phyloP scores from a whole-genome alignment of 2,113 vertebrate species.

The Tragelaphus scriptus region DNA sequence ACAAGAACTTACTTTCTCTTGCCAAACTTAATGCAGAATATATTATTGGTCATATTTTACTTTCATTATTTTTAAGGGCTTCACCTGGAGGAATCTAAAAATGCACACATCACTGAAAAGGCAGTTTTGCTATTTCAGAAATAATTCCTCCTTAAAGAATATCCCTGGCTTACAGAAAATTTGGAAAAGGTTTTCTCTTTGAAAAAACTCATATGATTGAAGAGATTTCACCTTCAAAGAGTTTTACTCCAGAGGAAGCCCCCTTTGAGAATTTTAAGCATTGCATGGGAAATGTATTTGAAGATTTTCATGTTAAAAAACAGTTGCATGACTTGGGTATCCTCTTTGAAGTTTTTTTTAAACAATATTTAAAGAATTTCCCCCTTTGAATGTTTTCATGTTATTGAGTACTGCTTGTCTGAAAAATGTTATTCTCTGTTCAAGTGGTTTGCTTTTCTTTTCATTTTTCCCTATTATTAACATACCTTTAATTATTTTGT shows the following conservation, averaged over 20 bases:
- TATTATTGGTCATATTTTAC: neutral
- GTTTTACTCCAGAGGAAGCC: constrained; percentile 69
- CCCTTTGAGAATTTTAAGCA: constrained; percentile 77
- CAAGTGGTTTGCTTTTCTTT: constrained; percentile 40
- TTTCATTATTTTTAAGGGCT: constrained; percentile 22
- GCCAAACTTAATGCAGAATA: neutral
- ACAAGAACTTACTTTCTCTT: neutral
- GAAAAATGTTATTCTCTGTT: constrained; percentile 56
- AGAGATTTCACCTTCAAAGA: constrained; percentile 78
- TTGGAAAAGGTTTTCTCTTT: constrained; percentile 70
- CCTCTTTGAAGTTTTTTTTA: constrained; percentile 75
- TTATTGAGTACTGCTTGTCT: neutral
- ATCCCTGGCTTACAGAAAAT: constrained; percentile 50
- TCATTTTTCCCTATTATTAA: constrained; percentile 9
- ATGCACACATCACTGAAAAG: neutral
- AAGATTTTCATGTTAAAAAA: constrained; percentile 74
- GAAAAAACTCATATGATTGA: constrained; percentile 71
- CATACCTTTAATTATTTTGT: neutral
- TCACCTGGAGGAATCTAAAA: constrained; percentile 17
- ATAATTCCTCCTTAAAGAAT: constrained; percentile 56
- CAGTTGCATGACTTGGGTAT: constrained; percentile 74
- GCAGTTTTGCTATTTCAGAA: constrained; percentile 12
- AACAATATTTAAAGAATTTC: constrained; percentile 73
- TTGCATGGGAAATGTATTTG: constrained; percentile 71
- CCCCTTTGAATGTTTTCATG: constrained; percentile 60